Evolutionary conservation across 2,888 invertebrate genomes (phyloP).

Genomic region (Rhagium mordax): DNA sequence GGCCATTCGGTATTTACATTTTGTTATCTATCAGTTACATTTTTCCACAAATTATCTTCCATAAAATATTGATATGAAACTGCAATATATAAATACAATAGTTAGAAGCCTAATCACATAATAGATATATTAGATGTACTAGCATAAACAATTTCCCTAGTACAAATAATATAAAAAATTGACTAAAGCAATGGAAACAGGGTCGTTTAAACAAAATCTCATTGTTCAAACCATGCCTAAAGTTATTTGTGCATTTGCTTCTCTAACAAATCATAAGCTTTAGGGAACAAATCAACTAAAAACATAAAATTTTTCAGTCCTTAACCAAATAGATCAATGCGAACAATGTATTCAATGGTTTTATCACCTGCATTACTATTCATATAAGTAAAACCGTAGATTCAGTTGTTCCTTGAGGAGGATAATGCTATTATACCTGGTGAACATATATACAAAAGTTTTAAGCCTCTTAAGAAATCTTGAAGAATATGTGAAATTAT

Average conservation of each 20-base stretch:
- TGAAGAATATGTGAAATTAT: constrained; percentile 19
- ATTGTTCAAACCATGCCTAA: constrained; percentile 37
- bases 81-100: too few relatives aligned
- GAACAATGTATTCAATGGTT: constrained; percentile 29
- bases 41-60: too few relatives aligned
- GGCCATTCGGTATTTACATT: too few relatives aligned
- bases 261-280: constrained; percentile 1
- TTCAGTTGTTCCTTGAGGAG: not conserved
- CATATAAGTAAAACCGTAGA: not conserved
- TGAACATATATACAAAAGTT: constrained; percentile 6
- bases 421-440: constrained; percentile 26
- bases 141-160: too few relatives aligned
- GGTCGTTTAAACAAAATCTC: not conserved
- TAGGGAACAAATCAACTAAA: constrained; percentile 21
- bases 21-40: too few relatives aligned
- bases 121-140: too few relatives aligned
- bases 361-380: constrained; percentile 18
- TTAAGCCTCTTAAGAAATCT: not conserved
- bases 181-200: not conserved
- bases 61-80: too few relatives aligned
- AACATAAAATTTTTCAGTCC: constrained; percentile 22
- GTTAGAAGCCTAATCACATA: too few relatives aligned
- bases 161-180: not conserved
- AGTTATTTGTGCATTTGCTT: constrained; percentile 30
- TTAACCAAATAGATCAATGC: constrained; percentile 25